Percentiles rank a stretch among this genome's conserved stretches.
Conservation (phyloP, 1,140 invertebrate genomes). For the Ceratitis capitata region DNA sequence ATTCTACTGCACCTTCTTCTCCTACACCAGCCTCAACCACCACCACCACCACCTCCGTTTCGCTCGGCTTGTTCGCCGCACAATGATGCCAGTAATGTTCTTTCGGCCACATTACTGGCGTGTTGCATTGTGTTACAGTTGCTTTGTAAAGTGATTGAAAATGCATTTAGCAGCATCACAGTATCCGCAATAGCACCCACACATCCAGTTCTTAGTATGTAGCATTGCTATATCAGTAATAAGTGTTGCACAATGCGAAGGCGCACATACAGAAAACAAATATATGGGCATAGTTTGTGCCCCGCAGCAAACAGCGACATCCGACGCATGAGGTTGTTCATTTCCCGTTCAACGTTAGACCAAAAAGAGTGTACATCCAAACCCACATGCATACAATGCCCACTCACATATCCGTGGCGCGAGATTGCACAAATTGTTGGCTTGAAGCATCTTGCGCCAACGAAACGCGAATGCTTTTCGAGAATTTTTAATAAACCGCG, state of each 20-base stretch:
- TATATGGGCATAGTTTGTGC: neutral
- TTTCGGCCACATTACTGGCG: neutral
- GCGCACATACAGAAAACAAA: neutral
- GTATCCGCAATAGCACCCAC: neutral
- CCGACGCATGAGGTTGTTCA: neutral
- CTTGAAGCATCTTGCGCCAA: neutral
- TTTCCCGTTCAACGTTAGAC: neutral
- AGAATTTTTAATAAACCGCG: neutral
- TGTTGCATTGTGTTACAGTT: conserved; percentile 1
- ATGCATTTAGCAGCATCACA: neutral
- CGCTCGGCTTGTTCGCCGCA: neutral
- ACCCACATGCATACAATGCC: neutral
- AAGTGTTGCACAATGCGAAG: neutral
- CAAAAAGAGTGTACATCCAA: neutral
- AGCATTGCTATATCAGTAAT: neutral
- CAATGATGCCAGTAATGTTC: conserved; percentile 16
- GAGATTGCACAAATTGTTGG: neutral
- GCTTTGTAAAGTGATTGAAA: conserved; percentile 4
- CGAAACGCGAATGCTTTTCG: neutral
- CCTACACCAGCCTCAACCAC: neutral
- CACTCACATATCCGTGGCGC: neutral
- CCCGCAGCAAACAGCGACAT: neutral
- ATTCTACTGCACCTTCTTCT: neutral
- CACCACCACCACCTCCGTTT: neutral
- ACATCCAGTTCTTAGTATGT: neutral